Evolutionary conservation across 2,113 vertebrate species (phyloP).

Genomic region (Platysteira castanea): DNA sequence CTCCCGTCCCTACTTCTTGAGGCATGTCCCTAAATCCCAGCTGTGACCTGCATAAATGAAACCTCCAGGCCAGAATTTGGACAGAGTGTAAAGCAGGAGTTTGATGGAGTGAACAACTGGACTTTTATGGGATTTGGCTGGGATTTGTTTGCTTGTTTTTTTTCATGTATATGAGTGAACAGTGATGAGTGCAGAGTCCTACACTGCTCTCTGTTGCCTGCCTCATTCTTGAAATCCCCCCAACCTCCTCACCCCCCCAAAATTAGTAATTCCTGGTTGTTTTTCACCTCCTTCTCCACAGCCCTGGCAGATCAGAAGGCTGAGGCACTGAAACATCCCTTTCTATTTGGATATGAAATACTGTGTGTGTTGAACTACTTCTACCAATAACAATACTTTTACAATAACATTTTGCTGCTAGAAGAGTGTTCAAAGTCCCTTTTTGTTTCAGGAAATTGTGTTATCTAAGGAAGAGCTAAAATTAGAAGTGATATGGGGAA

Average conservation of each 20-base stretch:
- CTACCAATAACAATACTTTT: background rate
- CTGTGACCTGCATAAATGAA: background rate
- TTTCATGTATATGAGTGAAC: background rate
- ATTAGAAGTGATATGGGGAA: background rate
- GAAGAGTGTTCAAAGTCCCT: background rate
- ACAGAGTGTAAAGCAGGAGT: background rate
- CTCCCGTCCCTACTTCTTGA: background rate
- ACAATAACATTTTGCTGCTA: background rate
- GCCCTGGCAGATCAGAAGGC: background rate
- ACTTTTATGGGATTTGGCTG: background rate
- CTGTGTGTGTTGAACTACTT: fast-evolving
- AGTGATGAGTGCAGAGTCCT: background rate
- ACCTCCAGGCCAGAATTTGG: background rate
- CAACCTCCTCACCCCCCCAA: background rate
- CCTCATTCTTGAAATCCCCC: background rate
- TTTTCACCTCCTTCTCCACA: background rate
- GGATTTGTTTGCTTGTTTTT: background rate
- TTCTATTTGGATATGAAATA: background rate
- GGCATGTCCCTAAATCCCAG: background rate
- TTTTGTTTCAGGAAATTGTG: background rate
- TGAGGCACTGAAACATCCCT: background rate
- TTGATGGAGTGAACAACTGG: background rate
- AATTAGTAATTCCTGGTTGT: background rate
- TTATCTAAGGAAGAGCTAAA: slow-evolving; percentile 45
- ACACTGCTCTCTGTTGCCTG: background rate